phyloP scores from a whole-genome alignment of 2,797 vertebrate species.

The Sphaeramia orbicularis region DNA sequence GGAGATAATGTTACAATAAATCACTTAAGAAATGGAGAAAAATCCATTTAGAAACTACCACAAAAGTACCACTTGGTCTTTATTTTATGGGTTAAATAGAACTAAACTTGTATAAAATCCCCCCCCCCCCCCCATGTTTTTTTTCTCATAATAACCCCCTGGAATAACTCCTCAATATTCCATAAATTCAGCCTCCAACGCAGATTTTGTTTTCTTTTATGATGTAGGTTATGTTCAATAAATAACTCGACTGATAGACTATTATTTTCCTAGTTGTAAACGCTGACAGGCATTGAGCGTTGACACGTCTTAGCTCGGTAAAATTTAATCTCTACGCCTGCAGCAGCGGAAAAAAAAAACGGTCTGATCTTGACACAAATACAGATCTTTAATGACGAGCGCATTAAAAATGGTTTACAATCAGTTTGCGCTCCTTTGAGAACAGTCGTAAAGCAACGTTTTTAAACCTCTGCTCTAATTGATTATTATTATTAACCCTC shows the following conservation, averaged over 20 bases:
- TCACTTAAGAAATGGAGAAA: too few species aligned
- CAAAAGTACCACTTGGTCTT: too few species aligned
- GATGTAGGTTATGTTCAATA: not conserved
- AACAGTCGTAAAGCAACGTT: not conserved
- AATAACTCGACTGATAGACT: not conserved
- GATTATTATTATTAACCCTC: too few species aligned
- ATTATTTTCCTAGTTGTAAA: not conserved
- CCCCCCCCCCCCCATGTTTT: too few species aligned
- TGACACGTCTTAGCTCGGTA: not conserved
- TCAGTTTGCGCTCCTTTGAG: not conserved
- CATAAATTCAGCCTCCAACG: not conserved
- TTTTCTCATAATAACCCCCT: not conserved
- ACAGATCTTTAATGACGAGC: not conserved
- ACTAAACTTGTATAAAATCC: too few species aligned
- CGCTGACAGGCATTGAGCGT: not conserved
- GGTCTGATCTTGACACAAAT: slow-evolving; percentile 3
- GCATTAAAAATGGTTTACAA: not conserved
- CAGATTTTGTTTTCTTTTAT: not conserved
- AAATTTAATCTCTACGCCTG: not conserved
- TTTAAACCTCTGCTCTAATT: not conserved
- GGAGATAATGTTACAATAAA: too few species aligned
- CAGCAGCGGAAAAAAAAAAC: not conserved
- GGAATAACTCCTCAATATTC: not conserved
- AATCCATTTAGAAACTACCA: too few species aligned
- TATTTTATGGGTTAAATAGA: too few species aligned